phyloP scores from a whole-genome alignment of 2,797 vertebrate species.

The Danionella dracula region DNA sequence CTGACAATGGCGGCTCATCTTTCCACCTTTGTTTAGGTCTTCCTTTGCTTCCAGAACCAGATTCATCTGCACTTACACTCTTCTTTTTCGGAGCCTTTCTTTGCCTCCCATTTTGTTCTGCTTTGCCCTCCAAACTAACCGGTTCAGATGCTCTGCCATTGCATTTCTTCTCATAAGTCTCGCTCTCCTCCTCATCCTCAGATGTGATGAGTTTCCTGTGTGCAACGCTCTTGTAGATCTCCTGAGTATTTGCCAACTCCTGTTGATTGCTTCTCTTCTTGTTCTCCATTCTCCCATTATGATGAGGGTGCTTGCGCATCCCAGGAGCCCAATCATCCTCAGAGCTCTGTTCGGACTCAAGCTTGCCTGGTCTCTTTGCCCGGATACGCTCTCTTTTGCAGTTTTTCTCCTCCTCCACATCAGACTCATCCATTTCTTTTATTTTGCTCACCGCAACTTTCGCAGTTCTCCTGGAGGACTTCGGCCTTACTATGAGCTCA shows the following conservation, averaged over 20 bases:
- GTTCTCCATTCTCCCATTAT: constrained; percentile 64
- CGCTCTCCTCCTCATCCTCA: constrained; percentile 47
- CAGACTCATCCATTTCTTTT: constrained; percentile 51
- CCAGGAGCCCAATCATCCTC: constrained; percentile 53
- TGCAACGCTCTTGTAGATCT: constrained; percentile 53
- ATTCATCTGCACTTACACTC: no score
- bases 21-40: no score
- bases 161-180: no score
- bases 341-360: constrained; percentile 48
- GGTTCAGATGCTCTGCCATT: no score
- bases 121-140: no score
- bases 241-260: constrained; percentile 35
- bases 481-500: constrained; percentile 34
- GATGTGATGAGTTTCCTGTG: constrained; percentile 49
- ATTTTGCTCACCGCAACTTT: constrained; percentile 49
- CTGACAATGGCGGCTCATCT: no score
- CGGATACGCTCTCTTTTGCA: constrained; percentile 31
- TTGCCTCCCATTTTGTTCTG: no score
- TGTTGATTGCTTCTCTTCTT: constrained; percentile 53
- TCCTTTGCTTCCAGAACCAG: no score
- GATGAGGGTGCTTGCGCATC: constrained; percentile 56
- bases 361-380: constrained; percentile 40
- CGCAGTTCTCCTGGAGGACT: constrained; percentile 48
- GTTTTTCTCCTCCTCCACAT: constrained; percentile 50
- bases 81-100: no score